These are phyloP conservation scores for Drosophila tristis DNA, from an alignment of 1,140 invertebrate species.

Conservation along the genomic window DNA sequence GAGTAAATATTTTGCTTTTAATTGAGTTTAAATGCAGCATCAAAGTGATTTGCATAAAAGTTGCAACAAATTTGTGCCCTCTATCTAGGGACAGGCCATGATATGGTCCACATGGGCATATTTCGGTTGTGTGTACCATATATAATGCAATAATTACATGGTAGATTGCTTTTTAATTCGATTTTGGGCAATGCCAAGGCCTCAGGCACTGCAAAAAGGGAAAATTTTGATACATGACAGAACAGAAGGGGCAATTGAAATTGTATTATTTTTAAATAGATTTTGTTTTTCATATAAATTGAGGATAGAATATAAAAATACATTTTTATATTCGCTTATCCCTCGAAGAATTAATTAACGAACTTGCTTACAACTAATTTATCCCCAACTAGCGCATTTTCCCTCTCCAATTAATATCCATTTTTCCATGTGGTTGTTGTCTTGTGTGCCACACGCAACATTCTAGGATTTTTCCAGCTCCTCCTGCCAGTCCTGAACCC, in stretches of 20 bases:
- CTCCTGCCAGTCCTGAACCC: neutral
- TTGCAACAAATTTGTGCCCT: slow-evolving; percentile 12
- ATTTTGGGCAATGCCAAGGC: slow-evolving; percentile 46
- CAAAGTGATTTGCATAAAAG: slow-evolving; percentile 71
- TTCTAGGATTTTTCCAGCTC: slow-evolving; percentile 39
- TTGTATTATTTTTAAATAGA: too few relatives aligned
- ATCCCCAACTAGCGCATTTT: slow-evolving; percentile 36
- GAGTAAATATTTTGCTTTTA: slow-evolving; percentile 77
- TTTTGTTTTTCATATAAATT: too few relatives aligned
- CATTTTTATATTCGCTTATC: too few relatives aligned
- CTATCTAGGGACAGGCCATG: neutral
- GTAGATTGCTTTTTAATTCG: slow-evolving; percentile 78
- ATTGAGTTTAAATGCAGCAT: slow-evolving; percentile 63
- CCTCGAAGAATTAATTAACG: slow-evolving; percentile 60
- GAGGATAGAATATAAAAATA: too few relatives aligned
- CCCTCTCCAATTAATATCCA: slow-evolving; percentile 63
- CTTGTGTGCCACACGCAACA: slow-evolving; percentile 64
- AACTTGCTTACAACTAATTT: slow-evolving; percentile 38
- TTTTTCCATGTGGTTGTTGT: slow-evolving; percentile 32
- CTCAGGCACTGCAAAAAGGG: neutral
- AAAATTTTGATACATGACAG: neutral
- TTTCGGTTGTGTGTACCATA: neutral
- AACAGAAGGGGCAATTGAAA: neutral
- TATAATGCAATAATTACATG: slow-evolving; percentile 68
- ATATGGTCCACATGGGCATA: slow-evolving; percentile 1